Evolutionary conservation across 2,888 invertebrate species (phyloP), one percentile per base, ranked within the genome.

Genomic region (Scaptomyza reducta): DNA sequence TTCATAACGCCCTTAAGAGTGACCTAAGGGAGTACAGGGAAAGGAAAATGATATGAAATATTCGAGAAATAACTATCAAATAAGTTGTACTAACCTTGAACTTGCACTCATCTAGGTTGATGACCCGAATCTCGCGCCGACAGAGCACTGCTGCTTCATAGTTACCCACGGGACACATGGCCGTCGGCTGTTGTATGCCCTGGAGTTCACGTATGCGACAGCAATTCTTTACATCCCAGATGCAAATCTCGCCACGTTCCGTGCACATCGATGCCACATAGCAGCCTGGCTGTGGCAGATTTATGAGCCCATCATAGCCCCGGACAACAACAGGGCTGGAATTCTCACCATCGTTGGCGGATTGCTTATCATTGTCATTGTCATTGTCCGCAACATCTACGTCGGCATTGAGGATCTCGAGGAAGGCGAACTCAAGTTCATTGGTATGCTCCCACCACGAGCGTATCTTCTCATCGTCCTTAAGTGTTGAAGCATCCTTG

Each of bases 1-100:
- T 97, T 97, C 96, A 97, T 97, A 29, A 97, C 96, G 35, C 96
- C 96, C 89, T 96, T 96, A 46, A 97, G 91, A 41, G 96, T 95
- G 11, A 95, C 95, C 84, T 95, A 87, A n/a, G 25, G 0, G 22
- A 22, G 22, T 1, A 33, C n/a, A 0, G 9, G 22, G 13, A 25
- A 3, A 16, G 5, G 6, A 14, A 9, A n/a, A 14, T 16, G 6
- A 2, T n/a, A 14, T 6, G 6, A 14, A 38, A 38, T 9, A 10
- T 16, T 9, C 14, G 22, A 3, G 38, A 14, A 38, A 14, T 0
- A 14, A 14, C 9, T 38, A 9, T 2, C 0, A 38, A 14, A 16
- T 1, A 13, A 13, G 18, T 10, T n/a, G 6, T 22, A 14, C 50
- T 57, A 65, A 92, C 92, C 89, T 91, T 91, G 63, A 91, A 90